Evolutionary conservation across 2,888 invertebrate genomes (phyloP).

Genomic region (Pseudoips prasinana): DNA sequence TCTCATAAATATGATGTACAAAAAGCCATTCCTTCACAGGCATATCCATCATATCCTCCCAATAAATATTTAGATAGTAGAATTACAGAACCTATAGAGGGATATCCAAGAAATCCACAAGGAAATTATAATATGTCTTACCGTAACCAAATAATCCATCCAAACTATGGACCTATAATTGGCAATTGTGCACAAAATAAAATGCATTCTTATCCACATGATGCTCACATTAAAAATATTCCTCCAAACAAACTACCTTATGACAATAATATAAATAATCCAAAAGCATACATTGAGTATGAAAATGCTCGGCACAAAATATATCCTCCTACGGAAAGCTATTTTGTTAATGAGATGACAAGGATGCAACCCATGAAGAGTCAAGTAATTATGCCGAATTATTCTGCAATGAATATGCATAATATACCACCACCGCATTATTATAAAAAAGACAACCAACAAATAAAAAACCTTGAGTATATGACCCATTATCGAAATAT

Average conservation of each 20-base stretch:
- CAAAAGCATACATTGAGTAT: constrained; percentile 63
- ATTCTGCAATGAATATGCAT: constrained; percentile 55
- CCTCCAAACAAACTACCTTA: constrained; percentile 58
- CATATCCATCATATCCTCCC: constrained; percentile 60
- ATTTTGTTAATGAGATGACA: constrained; percentile 59
- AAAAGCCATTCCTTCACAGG: constrained; percentile 56
- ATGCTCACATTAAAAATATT: constrained; percentile 47
- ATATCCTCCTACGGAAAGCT: constrained; percentile 53
- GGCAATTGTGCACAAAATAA: constrained; percentile 62
- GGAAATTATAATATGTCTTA: constrained; percentile 54
- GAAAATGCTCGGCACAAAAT: constrained; percentile 55
- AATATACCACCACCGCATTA: constrained; percentile 53
- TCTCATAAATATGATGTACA: constrained; percentile 67
- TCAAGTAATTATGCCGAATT: constrained; percentile 56
- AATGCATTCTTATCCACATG: constrained; percentile 55
- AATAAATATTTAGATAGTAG: constrained; percentile 66
- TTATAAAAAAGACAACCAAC: constrained; percentile 59
- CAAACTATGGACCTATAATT: constrained; percentile 56
- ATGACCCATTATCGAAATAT: constrained; percentile 54
- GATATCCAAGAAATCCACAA: constrained; percentile 64
- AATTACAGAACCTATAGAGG: constrained; percentile 58
- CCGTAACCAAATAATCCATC: constrained; percentile 61
- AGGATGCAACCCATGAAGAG: constrained; percentile 54
- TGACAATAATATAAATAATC: constrained; percentile 49
- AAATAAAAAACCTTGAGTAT: constrained; percentile 61